Conservation (phyloP, 2,888 invertebrate species). For the Dendrolimus pini region DNA sequence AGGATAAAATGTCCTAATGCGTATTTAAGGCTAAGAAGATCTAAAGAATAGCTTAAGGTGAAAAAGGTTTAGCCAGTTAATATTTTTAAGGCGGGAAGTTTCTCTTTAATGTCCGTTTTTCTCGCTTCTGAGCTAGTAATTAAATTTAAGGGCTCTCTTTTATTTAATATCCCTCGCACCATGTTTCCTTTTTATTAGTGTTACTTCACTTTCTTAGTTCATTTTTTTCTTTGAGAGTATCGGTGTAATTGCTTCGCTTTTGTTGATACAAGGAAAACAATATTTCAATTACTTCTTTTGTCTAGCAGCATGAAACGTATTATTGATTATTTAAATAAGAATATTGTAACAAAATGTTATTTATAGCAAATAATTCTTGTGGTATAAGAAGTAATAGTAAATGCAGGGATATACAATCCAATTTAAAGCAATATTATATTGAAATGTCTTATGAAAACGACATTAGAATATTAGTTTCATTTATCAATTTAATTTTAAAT, state of each 20-base stretch:
- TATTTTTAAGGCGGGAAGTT: neutral
- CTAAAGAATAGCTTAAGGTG: neutral
- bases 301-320: no score
- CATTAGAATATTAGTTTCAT: no score
- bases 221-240: neutral
- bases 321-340: no score
- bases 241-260: neutral
- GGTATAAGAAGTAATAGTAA: no score
- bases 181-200: neutral
- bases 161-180: neutral
- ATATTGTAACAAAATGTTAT: no score
- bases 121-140: neutral
- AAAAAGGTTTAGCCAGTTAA: neutral
- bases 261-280: neutral
- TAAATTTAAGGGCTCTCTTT: neutral
- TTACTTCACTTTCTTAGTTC: neutral
- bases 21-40: neutral
- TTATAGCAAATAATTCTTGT: no score
- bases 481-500: no score
- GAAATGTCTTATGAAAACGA: no score
- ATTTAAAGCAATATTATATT: no score
- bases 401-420: no score
- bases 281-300: no score
- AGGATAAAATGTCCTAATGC: no score
- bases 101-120: neutral